Evolutionary conservation across 2,797 vertebrate species (phyloP).

Genomic region (Cirrhinus molitorella): DNA sequence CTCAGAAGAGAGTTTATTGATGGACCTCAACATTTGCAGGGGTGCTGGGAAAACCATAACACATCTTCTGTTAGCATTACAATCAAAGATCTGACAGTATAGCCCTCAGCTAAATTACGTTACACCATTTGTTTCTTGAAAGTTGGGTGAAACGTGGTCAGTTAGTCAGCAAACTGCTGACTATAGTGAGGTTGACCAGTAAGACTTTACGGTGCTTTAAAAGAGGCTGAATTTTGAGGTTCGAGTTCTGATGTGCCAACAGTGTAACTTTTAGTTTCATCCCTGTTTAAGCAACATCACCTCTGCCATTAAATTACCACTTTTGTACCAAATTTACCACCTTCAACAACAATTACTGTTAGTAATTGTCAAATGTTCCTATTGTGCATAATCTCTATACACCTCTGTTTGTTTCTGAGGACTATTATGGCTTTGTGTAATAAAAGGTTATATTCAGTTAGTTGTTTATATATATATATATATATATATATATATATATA

Average conservation of each 20-base stretch:
- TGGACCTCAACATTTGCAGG: neutral
- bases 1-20: constrained; percentile 13
- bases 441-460: neutral
- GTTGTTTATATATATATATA: neutral
- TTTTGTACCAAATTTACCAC: neutral
- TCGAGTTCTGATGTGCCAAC: neutral
- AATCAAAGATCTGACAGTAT: constrained; percentile 2
- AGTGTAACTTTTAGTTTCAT: neutral
- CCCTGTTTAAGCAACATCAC: neutral
- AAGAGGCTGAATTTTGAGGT: neutral
- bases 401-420: neutral
- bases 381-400: neutral
- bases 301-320: neutral
- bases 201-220: no score
- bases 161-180: neutral
- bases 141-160: neutral
- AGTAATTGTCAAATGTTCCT: neutral
- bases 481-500: no score
- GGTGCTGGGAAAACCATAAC: neutral
- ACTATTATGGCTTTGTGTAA: neutral
- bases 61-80: constrained; percentile 3
- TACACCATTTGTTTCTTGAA: neutral
- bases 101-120: neutral
- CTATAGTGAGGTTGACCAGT: neutral
- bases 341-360: neutral